phyloP scores from a whole-genome alignment of 2,888 invertebrate species.

The Leptinotarsa tumamoca region DNA sequence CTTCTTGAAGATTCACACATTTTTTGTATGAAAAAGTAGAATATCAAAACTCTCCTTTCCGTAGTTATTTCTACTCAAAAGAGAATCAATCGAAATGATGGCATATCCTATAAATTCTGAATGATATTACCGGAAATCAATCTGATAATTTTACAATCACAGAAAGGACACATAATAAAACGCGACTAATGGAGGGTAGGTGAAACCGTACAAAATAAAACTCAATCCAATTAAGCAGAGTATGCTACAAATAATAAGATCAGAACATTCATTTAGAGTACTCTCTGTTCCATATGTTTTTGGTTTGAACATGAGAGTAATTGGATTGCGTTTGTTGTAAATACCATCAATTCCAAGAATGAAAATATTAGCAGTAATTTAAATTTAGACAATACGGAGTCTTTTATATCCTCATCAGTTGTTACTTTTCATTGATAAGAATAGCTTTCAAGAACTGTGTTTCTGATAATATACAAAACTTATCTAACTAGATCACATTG shows the following conservation, averaged over 20 bases:
- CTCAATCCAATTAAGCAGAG: slow-evolving; percentile 48
- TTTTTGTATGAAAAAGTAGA: too few relatives aligned
- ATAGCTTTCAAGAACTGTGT: too few relatives aligned
- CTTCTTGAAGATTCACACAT: too few relatives aligned
- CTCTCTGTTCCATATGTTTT: slow-evolving; percentile 1
- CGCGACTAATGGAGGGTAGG: slow-evolving; percentile 33
- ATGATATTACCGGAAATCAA: not conserved
- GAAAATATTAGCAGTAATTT: not conserved
- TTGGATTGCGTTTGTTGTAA: slow-evolving; percentile 9
- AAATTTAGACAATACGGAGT: too few relatives aligned
- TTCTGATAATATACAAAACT: too few relatives aligned
- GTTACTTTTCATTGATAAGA: too few relatives aligned
- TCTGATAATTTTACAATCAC: slow-evolving; percentile 7
- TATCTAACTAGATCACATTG: too few relatives aligned
- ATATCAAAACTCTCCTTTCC: too few relatives aligned
- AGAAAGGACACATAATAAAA: slow-evolving; percentile 4
- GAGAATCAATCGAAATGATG: too few relatives aligned
- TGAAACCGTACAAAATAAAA: slow-evolving; percentile 47
- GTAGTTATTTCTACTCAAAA: too few relatives aligned
- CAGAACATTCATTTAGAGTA: slow-evolving; percentile 35
- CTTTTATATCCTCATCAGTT: not conserved
- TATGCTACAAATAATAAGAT: slow-evolving; percentile 50
- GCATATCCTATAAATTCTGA: too few relatives aligned
- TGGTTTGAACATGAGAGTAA: slow-evolving; percentile 10
- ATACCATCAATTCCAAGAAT: not conserved